Conservation (phyloP, 2,888 invertebrate species). For the Stomorhina lunata region DNA sequence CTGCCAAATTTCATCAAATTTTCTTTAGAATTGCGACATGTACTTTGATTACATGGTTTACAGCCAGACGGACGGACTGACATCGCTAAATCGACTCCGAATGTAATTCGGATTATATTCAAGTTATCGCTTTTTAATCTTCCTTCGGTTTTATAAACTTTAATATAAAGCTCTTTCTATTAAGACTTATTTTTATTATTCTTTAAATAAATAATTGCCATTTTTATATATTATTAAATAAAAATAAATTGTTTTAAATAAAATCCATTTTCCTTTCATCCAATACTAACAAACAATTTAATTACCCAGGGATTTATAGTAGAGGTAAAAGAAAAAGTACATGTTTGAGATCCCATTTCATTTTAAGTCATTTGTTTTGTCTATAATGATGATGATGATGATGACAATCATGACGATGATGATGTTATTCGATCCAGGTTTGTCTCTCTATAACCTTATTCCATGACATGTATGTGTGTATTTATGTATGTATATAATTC, state of each 20-base stretch:
- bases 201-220: neutral
- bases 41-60: too few relatives aligned
- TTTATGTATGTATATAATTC: conserved; percentile 10
- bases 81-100: too few relatives aligned
- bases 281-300: neutral
- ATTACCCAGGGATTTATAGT: neutral
- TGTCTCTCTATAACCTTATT: conserved; percentile 32
- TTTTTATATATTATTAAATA: neutral
- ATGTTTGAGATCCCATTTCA: neutral
- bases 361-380: too few relatives aligned
- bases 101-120: too few relatives aligned
- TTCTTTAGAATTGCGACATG: too few relatives aligned
- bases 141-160: too few relatives aligned
- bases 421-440: conserved; percentile 24
- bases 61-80: too few relatives aligned
- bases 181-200: neutral
- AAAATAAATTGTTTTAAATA: neutral
- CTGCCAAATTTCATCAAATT: too few relatives aligned
- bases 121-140: too few relatives aligned
- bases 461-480: conserved; percentile 4
- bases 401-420: too few relatives aligned
- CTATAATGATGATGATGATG: too few relatives aligned
- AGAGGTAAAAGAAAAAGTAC: neutral
- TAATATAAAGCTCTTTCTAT: too few relatives aligned
- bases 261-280: neutral